Percentiles rank a stretch among this genome's conserved stretches.
These are phyloP conservation scores for Argynnis bischoffii DNA, from an alignment of 2,888 invertebrate species.

Conservation along the genomic window DNA sequence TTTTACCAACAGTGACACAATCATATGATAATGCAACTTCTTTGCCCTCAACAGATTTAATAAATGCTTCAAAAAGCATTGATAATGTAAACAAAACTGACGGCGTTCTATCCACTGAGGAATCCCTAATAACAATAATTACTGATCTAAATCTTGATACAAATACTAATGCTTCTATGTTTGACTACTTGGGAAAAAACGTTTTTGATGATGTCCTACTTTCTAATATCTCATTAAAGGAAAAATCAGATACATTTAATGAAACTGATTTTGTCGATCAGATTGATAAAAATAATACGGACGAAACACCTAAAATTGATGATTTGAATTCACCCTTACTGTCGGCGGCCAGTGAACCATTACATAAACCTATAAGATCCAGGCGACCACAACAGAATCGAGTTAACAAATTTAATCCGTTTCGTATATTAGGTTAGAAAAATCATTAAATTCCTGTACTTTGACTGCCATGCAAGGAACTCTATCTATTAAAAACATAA, in stretches of 20 bases:
- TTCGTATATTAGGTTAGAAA: slow-evolving; percentile 76
- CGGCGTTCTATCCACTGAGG: slow-evolving; percentile 22
- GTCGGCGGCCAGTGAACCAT: slow-evolving; percentile 71
- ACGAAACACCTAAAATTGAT: slow-evolving; percentile 53
- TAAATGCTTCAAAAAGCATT: slow-evolving; percentile 24
- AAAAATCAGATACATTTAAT: slow-evolving; percentile 24
- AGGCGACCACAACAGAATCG: slow-evolving; percentile 68
- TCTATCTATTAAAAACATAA: slow-evolving; percentile 44
- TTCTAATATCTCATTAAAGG: slow-evolving; percentile 22
- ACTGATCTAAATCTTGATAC: slow-evolving; percentile 33
- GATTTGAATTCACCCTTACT: slow-evolving; percentile 74
- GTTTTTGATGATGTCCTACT: slow-evolving; percentile 18
- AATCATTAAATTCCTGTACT: slow-evolving; percentile 39
- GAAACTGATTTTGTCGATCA: slow-evolving; percentile 38
- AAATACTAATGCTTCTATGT: slow-evolving; percentile 9
- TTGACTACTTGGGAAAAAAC: slow-evolving; percentile 13
- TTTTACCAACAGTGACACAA: background rate
- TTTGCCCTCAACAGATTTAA: slow-evolving; percentile 26
- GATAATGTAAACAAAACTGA: slow-evolving; percentile 32
- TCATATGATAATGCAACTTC: slow-evolving; percentile 7
- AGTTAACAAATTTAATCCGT: slow-evolving; percentile 73
- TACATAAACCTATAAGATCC: slow-evolving; percentile 67
- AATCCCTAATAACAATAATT: slow-evolving; percentile 32
- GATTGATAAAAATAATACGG: slow-evolving; percentile 40
- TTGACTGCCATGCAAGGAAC: slow-evolving; percentile 57